A percentile compares a stretch with the other conserved stretches of the same genome.
Evolutionary conservation across 2,888 invertebrate species (phyloP).

Genomic region (Auanema freiburgensis): DNA sequence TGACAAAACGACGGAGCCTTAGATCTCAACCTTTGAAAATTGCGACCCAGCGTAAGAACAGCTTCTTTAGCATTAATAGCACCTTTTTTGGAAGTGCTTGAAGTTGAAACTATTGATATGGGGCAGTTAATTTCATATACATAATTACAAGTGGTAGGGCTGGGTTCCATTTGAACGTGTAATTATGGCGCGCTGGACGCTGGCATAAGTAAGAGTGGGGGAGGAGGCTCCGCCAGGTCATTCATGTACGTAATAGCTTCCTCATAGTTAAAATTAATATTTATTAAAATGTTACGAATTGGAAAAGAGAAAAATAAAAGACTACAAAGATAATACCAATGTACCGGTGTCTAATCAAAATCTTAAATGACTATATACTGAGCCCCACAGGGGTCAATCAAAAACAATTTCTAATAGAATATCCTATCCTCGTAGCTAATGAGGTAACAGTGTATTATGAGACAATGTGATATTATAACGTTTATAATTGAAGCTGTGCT

Average conservation of each 20-base stretch:
- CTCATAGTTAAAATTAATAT: neutral
- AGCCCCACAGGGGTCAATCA: too few species aligned
- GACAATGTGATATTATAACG: too few species aligned
- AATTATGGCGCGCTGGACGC: neutral
- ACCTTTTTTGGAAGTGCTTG: constrained; percentile 22
- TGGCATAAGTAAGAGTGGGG: neutral
- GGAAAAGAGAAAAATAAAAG: neutral
- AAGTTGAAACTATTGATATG: constrained; percentile 31
- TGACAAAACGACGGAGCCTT: neutral
- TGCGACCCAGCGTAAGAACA: constrained; percentile 43
- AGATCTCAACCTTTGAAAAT: constrained; percentile 28
- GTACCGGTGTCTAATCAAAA: too few species aligned
- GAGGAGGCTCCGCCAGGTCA: neutral
- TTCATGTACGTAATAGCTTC: neutral
- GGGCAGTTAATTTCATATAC: constrained; percentile 46
- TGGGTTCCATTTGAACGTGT: constrained; percentile 14
- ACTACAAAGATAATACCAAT: neutral
- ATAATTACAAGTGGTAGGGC: constrained; percentile 41
- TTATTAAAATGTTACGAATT: neutral
- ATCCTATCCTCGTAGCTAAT: too few species aligned
- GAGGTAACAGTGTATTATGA: too few species aligned
- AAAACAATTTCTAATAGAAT: too few species aligned
- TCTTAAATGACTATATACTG: too few species aligned
- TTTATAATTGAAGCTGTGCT: too few species aligned
- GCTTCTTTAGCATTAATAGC: constrained; percentile 39